Evolutionary conservation across 35 echinoderm and acorn worm genomes (phyloP), one percentile per base, ranked within the genome.

Genomic region (Antedon bifida): DNA sequence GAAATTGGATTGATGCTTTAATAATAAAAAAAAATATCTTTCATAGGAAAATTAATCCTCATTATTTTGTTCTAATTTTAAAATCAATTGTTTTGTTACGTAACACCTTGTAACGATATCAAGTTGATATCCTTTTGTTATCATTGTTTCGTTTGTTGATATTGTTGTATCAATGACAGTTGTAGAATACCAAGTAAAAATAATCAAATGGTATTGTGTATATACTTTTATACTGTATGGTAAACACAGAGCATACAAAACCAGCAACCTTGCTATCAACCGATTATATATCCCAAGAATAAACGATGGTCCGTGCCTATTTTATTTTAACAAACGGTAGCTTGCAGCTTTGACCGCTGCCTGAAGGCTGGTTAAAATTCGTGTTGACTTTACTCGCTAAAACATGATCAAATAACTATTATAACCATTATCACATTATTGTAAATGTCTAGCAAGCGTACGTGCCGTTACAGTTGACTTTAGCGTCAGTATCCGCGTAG

Each of bases 391-490:
- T 64, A 64, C 51, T 23, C 51, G 51, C 51, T 26, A 64, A 64
- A 64, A 64, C 51, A 64, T 64, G 51, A 64, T 64, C 51, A 64
- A 26, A 64, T 64, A 64, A 64, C 51, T 64, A 64, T 64, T 64
- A 64, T 64, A 64, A 1, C 51, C 51, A 64, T 64, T 64, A 64
- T 64, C 51, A 64, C 23, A 64, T 64, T 64, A 64, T 64, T 23
- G 51, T 64, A 64, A 64, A 64, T 64, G 2, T 64, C 51, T 26
- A 64, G 23, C 9, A 2, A 64, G 51, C 51, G 51, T 19, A 64
- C 51, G 51, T 64, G 51, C 51, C 19, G 9, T 8, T 64, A 12
- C 9, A 64, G 51, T 64, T 64, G 51, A 64, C 51, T 64, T 64
- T 64, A 64, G 51, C 51, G 51, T 26, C 51, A 64, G 51, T 64